phyloP scores from a whole-genome alignment of 2,888 invertebrate species.

The Orthonevra nobilis region DNA sequence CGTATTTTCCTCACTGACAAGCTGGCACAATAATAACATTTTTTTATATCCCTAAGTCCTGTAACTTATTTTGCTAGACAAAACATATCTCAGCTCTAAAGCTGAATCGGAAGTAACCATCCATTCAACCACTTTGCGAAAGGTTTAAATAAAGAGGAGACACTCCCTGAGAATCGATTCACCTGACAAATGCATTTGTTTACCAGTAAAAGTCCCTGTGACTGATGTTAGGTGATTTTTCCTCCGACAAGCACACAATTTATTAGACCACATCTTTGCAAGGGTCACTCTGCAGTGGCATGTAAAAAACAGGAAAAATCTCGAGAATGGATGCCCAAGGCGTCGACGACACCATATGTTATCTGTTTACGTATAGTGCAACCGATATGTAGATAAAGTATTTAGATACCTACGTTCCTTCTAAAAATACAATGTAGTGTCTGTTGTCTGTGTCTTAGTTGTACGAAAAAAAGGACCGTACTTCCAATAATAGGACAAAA shows the following conservation, averaged over 20 bases:
- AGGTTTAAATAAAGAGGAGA: conserved; percentile 4
- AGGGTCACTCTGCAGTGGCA: conserved; percentile 44
- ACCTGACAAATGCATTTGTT: conserved; percentile 63
- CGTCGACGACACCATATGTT: no score
- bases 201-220: conserved; percentile 48
- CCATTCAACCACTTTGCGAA: conserved; percentile 23
- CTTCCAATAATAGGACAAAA: no score
- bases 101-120: conserved; percentile 34
- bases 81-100: conserved; percentile 10
- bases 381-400: no score
- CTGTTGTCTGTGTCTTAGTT: no score
- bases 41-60: no score
- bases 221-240: conserved; percentile 57
- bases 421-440: no score
- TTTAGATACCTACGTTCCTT: no score
- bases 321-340: conserved; percentile 8
- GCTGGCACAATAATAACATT: no score
- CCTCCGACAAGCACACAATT: conserved; percentile 55
- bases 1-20: no score
- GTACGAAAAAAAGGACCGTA: no score
- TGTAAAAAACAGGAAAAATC: conserved; percentile 27
- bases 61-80: no score
- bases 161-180: conserved; percentile 41
- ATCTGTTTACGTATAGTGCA: no score
- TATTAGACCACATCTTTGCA: conserved; percentile 56